Evolutionary conservation across 2,888 invertebrate species (phyloP).

Genomic region (Rhyacophila evoluta): DNA sequence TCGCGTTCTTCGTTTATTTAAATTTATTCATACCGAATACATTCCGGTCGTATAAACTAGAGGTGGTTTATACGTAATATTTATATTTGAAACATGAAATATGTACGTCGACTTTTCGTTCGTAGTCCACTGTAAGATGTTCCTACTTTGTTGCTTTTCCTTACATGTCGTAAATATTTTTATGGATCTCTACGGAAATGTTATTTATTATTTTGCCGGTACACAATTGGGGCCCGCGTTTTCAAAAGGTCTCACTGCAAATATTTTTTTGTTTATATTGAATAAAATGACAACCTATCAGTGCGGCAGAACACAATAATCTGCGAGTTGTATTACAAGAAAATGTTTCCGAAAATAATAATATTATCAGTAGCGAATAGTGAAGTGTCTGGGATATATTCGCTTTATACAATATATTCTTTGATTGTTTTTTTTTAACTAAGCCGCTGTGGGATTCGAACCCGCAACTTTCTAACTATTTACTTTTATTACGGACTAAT

Average conservation of each 20-base stretch:
- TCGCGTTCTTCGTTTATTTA: neutral
- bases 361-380: no score
- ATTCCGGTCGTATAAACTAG: neutral
- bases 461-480: no score
- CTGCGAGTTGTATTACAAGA: no score
- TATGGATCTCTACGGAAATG: conserved; percentile 22
- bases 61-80: conserved; percentile 11
- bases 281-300: no score
- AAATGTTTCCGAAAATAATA: no score
- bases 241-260: neutral
- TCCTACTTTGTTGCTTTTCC: conserved; percentile 19
- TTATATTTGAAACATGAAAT: conserved; percentile 20
- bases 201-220: conserved; percentile 28
- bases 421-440: no score
- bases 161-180: conserved; percentile 28
- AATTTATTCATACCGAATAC: neutral
- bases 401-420: no score
- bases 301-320: no score
- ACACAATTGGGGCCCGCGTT: neutral
- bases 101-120: conserved; percentile 9
- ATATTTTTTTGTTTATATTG: no score
- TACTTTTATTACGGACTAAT: no score
- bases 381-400: no score
- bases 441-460: no score
- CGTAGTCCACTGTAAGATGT: neutral